A percentile compares a stretch with the other conserved stretches of the same genome.
phyloP scores from a whole-genome alignment of 2,888 invertebrate species.

The Polyploca ridens region DNA sequence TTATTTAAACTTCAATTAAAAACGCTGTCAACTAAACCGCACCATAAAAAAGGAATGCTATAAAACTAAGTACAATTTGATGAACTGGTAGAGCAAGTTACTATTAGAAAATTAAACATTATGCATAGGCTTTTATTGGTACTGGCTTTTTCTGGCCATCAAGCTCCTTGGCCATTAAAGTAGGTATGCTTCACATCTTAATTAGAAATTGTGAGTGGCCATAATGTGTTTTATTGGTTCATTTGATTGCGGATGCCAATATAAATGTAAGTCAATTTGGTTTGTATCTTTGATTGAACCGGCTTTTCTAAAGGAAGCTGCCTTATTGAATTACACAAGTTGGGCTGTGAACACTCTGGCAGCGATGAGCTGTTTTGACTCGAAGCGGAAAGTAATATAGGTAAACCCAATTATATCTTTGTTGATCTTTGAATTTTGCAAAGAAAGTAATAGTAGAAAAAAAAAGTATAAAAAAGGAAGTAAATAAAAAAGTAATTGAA shows the following conservation, averaged over 20 bases:
- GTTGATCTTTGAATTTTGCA: too few species aligned
- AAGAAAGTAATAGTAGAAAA: too few species aligned
- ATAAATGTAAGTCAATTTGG: slow-evolving; percentile 42
- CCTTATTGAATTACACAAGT: slow-evolving; percentile 46
- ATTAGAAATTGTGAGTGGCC: slow-evolving; percentile 53
- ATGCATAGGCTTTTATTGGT: slow-evolving; percentile 3
- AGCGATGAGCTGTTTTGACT: neutral
- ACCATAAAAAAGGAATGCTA: neutral
- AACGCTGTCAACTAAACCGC: neutral
- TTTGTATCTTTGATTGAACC: slow-evolving; percentile 47
- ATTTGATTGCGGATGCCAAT: slow-evolving; percentile 55
- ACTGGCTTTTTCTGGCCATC: slow-evolving; percentile 13
- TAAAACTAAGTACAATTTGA: slow-evolving; percentile 7
- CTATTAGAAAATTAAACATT: slow-evolving; percentile 4
- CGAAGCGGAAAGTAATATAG: too few species aligned
- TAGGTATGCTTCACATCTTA: slow-evolving; percentile 40
- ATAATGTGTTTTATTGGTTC: slow-evolving; percentile 55
- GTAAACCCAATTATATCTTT: too few species aligned
- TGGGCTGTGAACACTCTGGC: slow-evolving; percentile 21
- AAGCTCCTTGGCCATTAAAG: slow-evolving; percentile 17
- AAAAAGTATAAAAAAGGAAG: too few species aligned
- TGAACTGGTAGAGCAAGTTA: slow-evolving; percentile 1
- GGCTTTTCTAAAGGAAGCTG: slow-evolving; percentile 45
- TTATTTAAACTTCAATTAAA: neutral
- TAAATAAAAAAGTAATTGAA: too few species aligned